phyloP scores from a whole-genome alignment of 2,113 vertebrate species.

The Xerus inauris region DNA sequence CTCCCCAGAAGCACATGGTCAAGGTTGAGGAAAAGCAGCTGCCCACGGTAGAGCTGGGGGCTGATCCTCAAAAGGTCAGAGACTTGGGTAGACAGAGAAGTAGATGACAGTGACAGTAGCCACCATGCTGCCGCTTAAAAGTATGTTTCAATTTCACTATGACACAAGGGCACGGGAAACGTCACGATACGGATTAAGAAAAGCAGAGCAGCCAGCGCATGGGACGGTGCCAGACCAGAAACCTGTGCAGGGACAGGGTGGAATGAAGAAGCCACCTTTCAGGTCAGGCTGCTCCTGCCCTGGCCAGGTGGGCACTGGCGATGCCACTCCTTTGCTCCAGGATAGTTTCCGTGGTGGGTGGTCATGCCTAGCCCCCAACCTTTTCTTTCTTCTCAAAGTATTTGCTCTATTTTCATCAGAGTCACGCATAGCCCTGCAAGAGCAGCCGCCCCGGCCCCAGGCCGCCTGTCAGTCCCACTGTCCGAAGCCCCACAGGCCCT shows the following conservation, averaged over 20 bases:
- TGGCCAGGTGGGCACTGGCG: too few species aligned
- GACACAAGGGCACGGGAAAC: not conserved
- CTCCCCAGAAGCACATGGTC: not conserved
- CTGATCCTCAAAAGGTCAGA: not conserved
- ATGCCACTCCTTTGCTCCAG: too few species aligned
- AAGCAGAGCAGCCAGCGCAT: not conserved
- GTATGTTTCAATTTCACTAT: not conserved
- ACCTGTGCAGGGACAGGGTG: not conserved
- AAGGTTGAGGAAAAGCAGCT: not conserved
- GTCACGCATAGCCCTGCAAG: not conserved
- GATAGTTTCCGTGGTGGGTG: not conserved
- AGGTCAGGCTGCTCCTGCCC: too few species aligned
- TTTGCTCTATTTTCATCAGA: not conserved
- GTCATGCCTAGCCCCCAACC: not conserved
- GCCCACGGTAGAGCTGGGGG: not conserved
- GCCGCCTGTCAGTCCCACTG: too few species aligned
- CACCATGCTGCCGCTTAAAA: not conserved
- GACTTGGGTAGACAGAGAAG: not conserved
- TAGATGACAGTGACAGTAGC: not conserved
- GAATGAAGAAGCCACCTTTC: not conserved
- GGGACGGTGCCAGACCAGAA: not conserved
- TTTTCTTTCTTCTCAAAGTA: not conserved
- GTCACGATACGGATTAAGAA: not conserved
- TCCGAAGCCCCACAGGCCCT: too few species aligned
- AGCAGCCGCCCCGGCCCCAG: not conserved